phyloP scores from a whole-genome alignment of 2,113 vertebrate species.

The Hylia prasina region DNA sequence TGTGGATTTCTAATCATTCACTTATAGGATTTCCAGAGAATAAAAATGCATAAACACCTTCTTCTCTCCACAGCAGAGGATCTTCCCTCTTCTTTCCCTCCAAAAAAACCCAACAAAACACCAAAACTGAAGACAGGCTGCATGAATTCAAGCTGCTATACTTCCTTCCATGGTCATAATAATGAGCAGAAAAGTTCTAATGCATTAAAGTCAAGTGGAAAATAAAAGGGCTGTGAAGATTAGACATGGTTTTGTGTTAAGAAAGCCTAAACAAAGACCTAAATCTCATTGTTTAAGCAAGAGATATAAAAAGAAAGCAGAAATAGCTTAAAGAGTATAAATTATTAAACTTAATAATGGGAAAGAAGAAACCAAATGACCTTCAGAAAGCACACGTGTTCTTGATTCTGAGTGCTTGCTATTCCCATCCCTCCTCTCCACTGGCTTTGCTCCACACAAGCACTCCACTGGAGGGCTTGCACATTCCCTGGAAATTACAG shows the following conservation, averaged over 20 bases:
- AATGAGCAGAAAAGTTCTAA: background rate
- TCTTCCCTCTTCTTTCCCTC: fast-evolving
- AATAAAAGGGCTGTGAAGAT: background rate
- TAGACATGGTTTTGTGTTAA: background rate
- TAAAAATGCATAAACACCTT: background rate
- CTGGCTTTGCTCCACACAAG: background rate
- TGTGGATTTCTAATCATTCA: background rate
- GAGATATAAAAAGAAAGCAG: background rate
- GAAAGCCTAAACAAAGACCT: background rate
- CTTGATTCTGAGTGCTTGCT: background rate
- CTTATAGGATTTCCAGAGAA: background rate
- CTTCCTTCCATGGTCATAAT: background rate
- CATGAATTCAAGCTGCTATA: background rate
- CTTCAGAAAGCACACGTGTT: background rate
- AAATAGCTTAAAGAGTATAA: background rate
- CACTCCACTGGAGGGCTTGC: background rate
- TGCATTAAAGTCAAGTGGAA: background rate
- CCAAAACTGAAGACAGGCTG: background rate
- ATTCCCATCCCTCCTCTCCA: background rate
- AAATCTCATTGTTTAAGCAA: background rate
- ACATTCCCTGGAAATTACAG: background rate
- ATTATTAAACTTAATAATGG: background rate
- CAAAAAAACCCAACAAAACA: background rate
- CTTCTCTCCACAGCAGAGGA: background rate
- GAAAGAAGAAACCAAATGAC: background rate